phyloP scores from a whole-genome alignment of 2,888 invertebrate species.

The Chymomyza fuscimana region DNA sequence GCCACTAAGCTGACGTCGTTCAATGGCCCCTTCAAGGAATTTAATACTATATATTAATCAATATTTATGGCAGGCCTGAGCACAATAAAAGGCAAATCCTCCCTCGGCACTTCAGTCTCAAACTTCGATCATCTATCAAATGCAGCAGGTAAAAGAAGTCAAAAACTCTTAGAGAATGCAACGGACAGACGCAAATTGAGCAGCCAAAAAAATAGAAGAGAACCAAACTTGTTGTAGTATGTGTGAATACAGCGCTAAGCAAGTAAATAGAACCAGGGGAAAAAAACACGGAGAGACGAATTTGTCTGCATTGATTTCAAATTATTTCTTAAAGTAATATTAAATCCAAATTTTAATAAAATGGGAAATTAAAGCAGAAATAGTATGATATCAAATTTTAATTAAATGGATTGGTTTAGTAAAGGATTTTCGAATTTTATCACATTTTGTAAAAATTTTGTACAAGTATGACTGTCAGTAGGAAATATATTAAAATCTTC shows the following conservation, averaged over 20 bases:
- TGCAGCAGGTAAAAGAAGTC: constrained; percentile 23
- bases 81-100: constrained; percentile 36
- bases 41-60: constrained; percentile 66
- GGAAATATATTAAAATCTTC: too few relatives aligned
- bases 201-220: constrained; percentile 27
- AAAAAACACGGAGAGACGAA: too few relatives aligned
- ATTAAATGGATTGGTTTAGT: too few relatives aligned
- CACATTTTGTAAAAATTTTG: too few relatives aligned
- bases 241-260: neutral
- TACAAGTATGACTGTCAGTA: too few relatives aligned
- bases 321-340: too few relatives aligned
- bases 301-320: too few relatives aligned
- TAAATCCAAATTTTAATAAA: too few relatives aligned
- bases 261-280: neutral
- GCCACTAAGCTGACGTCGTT: neutral
- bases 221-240: constrained; percentile 54
- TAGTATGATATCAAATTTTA: too few relatives aligned
- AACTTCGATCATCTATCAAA: constrained; percentile 61
- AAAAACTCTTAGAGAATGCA: constrained; percentile 25
- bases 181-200: constrained; percentile 49
- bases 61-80: constrained; percentile 62
- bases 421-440: too few relatives aligned
- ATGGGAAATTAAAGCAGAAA: too few relatives aligned
- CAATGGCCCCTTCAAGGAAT: constrained; percentile 37
- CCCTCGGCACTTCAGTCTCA: neutral